phyloP scores from a whole-genome alignment of 2,113 vertebrate species.

The Conger conger region DNA sequence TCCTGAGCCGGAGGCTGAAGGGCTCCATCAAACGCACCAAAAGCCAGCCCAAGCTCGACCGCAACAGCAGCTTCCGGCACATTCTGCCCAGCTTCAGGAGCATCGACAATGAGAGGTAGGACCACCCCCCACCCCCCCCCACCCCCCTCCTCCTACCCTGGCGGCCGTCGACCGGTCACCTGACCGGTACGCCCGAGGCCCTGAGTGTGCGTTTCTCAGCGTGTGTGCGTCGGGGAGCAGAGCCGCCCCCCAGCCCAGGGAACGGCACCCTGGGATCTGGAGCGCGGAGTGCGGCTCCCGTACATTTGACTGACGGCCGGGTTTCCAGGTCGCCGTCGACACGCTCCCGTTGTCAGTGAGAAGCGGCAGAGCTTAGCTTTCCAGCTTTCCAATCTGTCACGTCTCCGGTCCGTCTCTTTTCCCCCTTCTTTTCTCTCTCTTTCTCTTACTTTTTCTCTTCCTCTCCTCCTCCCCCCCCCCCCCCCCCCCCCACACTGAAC shows the following conservation, averaged over 20 bases:
- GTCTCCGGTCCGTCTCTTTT: neutral
- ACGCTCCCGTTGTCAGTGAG: conserved; percentile 46
- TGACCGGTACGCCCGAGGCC: neutral
- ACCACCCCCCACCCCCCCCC: neutral
- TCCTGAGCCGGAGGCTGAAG: conserved; percentile 89
- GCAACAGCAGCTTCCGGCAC: conserved; percentile 98
- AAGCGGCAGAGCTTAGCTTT: conserved; percentile 44
- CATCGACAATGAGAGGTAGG: conserved; percentile 92
- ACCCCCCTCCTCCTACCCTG: neutral
- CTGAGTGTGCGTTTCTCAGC: conserved; percentile 17
- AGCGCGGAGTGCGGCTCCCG: conserved; percentile 4
- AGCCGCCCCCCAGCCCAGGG: neutral
- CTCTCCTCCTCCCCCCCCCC: neutral
- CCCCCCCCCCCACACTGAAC: neutral
- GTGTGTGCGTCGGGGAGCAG: conserved; percentile 11
- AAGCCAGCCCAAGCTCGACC: conserved; percentile 97
- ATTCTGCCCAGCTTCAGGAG: conserved; percentile 93
- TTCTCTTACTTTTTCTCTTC: conserved; percentile 22
- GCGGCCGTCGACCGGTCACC: neutral
- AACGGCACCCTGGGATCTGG: neutral
- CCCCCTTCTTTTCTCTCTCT: conserved; percentile 21
- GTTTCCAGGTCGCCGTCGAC: conserved; percentile 54
- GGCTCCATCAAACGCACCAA: conserved; percentile 98
- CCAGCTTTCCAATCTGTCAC: conserved; percentile 49
- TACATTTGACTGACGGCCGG: conserved; percentile 37